phyloP scores from a whole-genome alignment of 2,797 vertebrate genomes.

The Gobio occitaniae region DNA sequence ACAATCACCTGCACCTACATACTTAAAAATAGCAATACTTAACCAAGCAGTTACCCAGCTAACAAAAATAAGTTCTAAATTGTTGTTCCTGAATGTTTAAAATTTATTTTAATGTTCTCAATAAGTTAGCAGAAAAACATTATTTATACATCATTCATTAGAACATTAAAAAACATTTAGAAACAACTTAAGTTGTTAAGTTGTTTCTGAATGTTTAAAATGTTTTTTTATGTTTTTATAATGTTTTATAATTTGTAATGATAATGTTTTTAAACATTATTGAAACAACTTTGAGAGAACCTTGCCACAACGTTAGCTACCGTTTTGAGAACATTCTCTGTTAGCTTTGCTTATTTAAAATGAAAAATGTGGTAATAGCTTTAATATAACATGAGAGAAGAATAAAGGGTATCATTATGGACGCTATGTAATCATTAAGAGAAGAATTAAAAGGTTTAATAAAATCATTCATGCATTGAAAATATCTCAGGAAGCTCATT shows the following conservation, averaged over 20 bases:
- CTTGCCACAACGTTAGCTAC: background rate
- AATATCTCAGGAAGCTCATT: conserved; percentile 26
- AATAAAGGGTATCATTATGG: conserved; percentile 57
- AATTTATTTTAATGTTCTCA: too few relatives aligned
- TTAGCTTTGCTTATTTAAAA: conserved; percentile 48
- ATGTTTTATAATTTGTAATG: background rate
- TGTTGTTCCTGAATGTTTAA: background rate
- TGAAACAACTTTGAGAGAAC: background rate
- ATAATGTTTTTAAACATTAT: background rate
- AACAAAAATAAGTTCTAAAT: background rate
- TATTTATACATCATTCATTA: too few relatives aligned
- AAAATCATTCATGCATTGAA: conserved; percentile 30
- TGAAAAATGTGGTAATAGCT: conserved; percentile 44
- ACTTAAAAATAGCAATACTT: conserved; percentile 43
- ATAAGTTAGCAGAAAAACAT: too few relatives aligned
- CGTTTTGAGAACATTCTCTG: background rate
- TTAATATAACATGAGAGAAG: conserved; percentile 39
- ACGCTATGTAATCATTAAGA: conserved; percentile 42
- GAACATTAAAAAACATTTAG: too few relatives aligned
- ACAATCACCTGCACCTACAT: conserved; percentile 54
- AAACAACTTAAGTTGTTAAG: too few relatives aligned
- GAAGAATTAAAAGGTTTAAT: conserved; percentile 14
- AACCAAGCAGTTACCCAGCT: conserved; percentile 34
- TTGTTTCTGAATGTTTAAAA: too few relatives aligned
- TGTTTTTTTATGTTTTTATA: background rate